These are phyloP conservation scores for Drosophila multiciliata DNA, from an alignment of 2,888 invertebrate genomes.

Conservation along the genomic window DNA sequence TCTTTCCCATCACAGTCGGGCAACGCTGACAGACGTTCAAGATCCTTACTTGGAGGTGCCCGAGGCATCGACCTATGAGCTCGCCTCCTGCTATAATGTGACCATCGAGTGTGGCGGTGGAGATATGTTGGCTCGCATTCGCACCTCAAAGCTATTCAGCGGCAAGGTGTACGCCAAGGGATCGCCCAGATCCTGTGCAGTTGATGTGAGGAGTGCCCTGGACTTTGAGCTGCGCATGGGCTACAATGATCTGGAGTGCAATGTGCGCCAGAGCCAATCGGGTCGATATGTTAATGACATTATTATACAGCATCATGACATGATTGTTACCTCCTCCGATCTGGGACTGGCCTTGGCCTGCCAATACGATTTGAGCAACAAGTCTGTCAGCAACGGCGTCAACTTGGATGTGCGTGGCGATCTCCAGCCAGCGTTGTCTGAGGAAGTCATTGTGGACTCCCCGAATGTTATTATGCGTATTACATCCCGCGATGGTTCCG, in stretches of 20 bases:
- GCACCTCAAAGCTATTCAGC: conserved; percentile 93
- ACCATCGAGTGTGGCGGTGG: conserved; percentile 96
- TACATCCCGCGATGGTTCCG: conserved; percentile 93
- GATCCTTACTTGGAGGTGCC: conserved; percentile 96
- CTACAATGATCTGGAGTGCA: conserved; percentile 96
- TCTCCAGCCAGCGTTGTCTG: conserved; percentile 92
- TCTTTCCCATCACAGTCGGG: conserved; percentile 95
- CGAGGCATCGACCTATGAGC: conserved; percentile 95
- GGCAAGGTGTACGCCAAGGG: conserved; percentile 88
- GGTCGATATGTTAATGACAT: conserved; percentile 95
- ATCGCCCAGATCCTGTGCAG: conserved; percentile 95
- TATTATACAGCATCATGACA: conserved; percentile 97
- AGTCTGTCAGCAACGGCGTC: conserved; percentile 95
- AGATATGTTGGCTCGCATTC: conserved; percentile 96
- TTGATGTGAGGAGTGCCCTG: conserved; percentile 93
- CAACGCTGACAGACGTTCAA: conserved; percentile 94
- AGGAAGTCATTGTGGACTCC: conserved; percentile 96
- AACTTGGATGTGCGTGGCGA: conserved; percentile 95
- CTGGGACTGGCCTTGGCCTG: conserved; percentile 95
- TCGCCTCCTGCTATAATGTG: conserved; percentile 97
- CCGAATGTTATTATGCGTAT: conserved; percentile 98
- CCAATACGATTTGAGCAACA: conserved; percentile 96
- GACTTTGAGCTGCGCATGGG: conserved; percentile 97
- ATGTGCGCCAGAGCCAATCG: conserved; percentile 94
- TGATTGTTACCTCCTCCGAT: conserved; percentile 96